These are phyloP conservation scores for Xerus inauris DNA, from an alignment of 2,113 vertebrate species.

Conservation along the genomic window DNA sequence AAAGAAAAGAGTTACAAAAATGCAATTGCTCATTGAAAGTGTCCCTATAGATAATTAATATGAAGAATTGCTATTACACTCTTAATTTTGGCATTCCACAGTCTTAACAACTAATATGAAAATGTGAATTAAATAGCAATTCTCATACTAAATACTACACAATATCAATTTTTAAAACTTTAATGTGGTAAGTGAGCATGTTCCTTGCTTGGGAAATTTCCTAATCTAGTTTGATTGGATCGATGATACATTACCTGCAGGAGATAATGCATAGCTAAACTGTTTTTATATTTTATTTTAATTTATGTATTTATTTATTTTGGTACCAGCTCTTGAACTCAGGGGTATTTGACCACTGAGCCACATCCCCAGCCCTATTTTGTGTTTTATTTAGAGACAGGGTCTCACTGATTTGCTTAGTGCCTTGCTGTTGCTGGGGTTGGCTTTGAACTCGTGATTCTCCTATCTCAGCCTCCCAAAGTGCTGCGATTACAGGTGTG, in stretches of 20 bases:
- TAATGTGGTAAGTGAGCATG: neutral
- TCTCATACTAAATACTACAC: neutral
- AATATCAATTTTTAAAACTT: neutral
- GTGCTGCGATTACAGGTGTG: too few species aligned
- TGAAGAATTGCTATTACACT: neutral
- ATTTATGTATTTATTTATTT: too few species aligned
- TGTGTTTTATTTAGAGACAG: too few species aligned
- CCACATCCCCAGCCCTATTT: too few species aligned
- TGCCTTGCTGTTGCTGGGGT: too few species aligned
- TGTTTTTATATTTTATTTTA: conserved; percentile 36
- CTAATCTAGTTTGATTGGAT: neutral
- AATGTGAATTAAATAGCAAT: neutral
- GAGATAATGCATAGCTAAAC: neutral
- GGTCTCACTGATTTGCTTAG: too few species aligned
- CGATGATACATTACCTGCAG: neutral
- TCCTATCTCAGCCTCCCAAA: too few species aligned
- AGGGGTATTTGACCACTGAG: too few species aligned
- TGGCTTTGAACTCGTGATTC: too few species aligned
- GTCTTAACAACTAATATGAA: neutral
- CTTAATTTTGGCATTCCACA: neutral
- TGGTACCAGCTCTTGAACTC: too few species aligned
- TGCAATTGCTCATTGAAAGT: neutral
- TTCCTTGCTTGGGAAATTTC: conserved; percentile 28
- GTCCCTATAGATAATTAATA: neutral
- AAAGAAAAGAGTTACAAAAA: conserved; percentile 22